Evolutionary conservation across 2,888 invertebrate genomes (phyloP).

Genomic region (Salpingus planirostris): DNA sequence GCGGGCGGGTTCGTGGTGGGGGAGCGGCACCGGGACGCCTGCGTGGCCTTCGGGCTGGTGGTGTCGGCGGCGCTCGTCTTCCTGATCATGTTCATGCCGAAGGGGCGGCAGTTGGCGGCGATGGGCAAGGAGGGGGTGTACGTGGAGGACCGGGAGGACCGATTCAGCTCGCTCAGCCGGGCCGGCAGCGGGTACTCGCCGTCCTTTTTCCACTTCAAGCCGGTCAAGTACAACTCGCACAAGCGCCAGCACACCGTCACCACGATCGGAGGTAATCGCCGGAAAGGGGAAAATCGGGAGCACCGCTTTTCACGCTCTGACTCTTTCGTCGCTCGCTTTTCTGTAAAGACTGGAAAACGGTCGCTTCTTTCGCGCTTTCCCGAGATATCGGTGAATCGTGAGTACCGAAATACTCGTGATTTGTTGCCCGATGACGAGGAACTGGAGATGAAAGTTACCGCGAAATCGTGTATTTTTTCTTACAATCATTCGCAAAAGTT

Average conservation of each 20-base stretch:
- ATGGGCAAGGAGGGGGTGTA: constrained; percentile 83
- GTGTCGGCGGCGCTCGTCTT: constrained; percentile 79
- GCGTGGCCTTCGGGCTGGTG: constrained; percentile 82
- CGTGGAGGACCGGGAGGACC: constrained; percentile 73
- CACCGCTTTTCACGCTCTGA: too few relatives aligned
- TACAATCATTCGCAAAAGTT: too few relatives aligned
- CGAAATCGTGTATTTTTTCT: too few relatives aligned
- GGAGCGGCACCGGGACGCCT: constrained; percentile 76
- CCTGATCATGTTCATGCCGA: constrained; percentile 89
- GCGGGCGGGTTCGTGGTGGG: constrained; percentile 71
- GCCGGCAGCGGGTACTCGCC: constrained; percentile 81
- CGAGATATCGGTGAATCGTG: too few relatives aligned
- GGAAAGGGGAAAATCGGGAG: too few relatives aligned
- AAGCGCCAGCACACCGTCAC: constrained; percentile 34
- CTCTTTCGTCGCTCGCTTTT: too few relatives aligned
- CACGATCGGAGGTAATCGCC: constrained; percentile 34
- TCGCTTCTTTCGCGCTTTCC: too few relatives aligned
- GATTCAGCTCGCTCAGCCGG: constrained; percentile 68
- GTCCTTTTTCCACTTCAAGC: constrained; percentile 89
- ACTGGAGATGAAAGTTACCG: too few relatives aligned
- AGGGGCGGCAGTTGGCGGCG: constrained; percentile 84
- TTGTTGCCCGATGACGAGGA: too few relatives aligned
- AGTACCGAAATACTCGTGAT: too few relatives aligned
- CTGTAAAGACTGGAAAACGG: too few relatives aligned
- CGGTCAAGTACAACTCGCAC: constrained; percentile 55